A percentile compares a stretch with the other conserved stretches of the same genome.
Evolutionary conservation across 2,113 vertebrate species (phyloP).

Genomic region (Nerophis ophidion): DNA sequence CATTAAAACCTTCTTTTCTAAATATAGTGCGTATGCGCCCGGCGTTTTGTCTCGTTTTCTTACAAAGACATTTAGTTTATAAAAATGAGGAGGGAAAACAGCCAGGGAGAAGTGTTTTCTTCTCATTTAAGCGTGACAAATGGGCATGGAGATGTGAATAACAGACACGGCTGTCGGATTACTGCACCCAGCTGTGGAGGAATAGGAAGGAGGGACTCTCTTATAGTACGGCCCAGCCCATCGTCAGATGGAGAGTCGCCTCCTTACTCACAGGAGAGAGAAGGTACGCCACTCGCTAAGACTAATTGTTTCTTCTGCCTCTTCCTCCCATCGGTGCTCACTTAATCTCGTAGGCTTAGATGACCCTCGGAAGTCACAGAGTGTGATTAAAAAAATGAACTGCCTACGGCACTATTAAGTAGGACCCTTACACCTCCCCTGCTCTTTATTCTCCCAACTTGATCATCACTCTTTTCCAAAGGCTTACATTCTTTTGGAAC

Average conservation of each 20-base stretch:
- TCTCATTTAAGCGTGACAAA: conserved; percentile 50
- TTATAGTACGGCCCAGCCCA: conserved; percentile 10
- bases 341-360: conserved; percentile 52
- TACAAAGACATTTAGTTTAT: conserved; percentile 45
- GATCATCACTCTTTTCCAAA: conserved; percentile 16
- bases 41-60: conserved; percentile 38
- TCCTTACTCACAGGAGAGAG: conserved; percentile 29
- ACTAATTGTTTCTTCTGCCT: conserved; percentile 11
- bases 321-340: conserved; percentile 25
- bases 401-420: conserved; percentile 6
- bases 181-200: conserved; percentile 42
- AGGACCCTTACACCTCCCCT: conserved; percentile 3
- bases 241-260: conserved; percentile 25
- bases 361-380: conserved; percentile 45
- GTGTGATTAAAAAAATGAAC: conserved; percentile 47
- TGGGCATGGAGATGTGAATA: conserved; percentile 60
- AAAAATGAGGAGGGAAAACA: conserved; percentile 41
- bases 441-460: conserved; percentile 7
- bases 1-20: conserved; percentile 42
- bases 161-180: conserved; percentile 61
- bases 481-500: not conserved
- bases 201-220: conserved; percentile 25
- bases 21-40: conserved; percentile 43
- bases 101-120: conserved; percentile 29
- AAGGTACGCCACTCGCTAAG: conserved; percentile 3